A percentile compares a stretch with the other conserved stretches of the same genome.
Conservation (phyloP, 2,113 vertebrate species). For the Syngnathoides biaculeatus region DNA sequence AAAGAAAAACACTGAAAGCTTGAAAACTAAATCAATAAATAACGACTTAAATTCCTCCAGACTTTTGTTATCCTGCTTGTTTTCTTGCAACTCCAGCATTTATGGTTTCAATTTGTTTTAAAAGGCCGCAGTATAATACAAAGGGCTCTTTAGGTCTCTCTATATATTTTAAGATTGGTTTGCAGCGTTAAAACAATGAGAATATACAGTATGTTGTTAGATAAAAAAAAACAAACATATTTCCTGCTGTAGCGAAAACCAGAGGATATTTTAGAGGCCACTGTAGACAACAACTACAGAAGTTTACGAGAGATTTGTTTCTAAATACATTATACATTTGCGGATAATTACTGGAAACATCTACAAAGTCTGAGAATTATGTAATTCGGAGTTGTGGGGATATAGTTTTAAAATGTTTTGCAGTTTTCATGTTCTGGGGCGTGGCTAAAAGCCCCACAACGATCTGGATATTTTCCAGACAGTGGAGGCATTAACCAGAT, state of each 20-base stretch:
- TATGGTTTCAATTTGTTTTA: conserved; percentile 23
- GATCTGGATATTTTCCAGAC: no score
- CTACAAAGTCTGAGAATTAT: no score
- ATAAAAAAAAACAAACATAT: neutral
- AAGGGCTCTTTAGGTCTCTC: neutral
- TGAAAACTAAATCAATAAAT: conserved; percentile 37
- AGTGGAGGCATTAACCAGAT: no score
- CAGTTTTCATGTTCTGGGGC: no score
- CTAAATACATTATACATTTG: no score
- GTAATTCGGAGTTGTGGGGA: no score
- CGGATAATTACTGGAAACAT: no score
- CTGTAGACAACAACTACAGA: conserved; percentile 11
- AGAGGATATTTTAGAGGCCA: conserved; percentile 11
- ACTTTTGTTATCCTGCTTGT: conserved; percentile 8
- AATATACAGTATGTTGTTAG: neutral
- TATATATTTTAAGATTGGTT: conserved; percentile 1
- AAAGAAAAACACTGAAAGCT: conserved; percentile 14
- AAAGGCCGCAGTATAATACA: neutral
- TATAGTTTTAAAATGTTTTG: no score
- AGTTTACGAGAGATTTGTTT: neutral
- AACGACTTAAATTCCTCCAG: conserved; percentile 25
- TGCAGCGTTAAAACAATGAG: conserved; percentile 6
- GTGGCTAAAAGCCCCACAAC: no score
- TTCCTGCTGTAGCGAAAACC: conserved; percentile 23
- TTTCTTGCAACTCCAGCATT: conserved; percentile 26